Base-by-base conservation (phyloP, 1,140 invertebrate genomes). In the Drosophila kepulauana region DNA sequence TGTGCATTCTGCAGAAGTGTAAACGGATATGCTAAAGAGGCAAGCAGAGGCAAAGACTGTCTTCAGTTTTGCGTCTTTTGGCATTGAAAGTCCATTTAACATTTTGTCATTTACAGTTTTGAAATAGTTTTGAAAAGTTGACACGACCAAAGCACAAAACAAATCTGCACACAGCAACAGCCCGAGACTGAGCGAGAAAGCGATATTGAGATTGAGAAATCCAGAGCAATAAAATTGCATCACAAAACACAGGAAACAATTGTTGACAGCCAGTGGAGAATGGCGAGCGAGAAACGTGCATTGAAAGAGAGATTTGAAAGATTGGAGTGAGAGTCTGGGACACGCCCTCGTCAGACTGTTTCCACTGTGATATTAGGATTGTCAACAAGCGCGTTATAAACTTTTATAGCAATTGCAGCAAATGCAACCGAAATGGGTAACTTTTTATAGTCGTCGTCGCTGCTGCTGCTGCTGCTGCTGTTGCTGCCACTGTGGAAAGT, bases 61-160 rank as follows among this genome's bases (percentile, higher is more conserved):
- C 62, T 28, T 51, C n/a, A 5, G n/a, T 45, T 51, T 54, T 61
- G 57, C 63, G 51, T 69, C 72, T 75, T 76, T 85, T 85, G 85
- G 78, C 88, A 91, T 91, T 89, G 82, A 88, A 91, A 91, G 89
- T 91, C 81, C 84, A 91, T 91, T 91, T 91, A 89, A 91, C 89
- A 91, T 91, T 91, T 91, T 91, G 89, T 91, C 89, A 91, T 86
- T 91, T 91, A 91, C 89, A 91, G 85, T 91, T 91, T 91, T 89
- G 81, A 91, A 91, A 91, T 91, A 89, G 85, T 89, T 91, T 86
- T 80, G 81, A 89, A 88, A 88, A 88, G 77, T 91, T 91, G 89
- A 91, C 88, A 86, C 76, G 78, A 62, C 66, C 73, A 57, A 72
- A 46, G 52, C 43, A 64, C 65, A 85, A 72, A 82, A 76, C 78